Percentiles rank a stretch among this genome's conserved stretches.
Evolutionary conservation across 2,113 vertebrate species (phyloP).

Genomic region (Brachypodius melanocephalos): DNA sequence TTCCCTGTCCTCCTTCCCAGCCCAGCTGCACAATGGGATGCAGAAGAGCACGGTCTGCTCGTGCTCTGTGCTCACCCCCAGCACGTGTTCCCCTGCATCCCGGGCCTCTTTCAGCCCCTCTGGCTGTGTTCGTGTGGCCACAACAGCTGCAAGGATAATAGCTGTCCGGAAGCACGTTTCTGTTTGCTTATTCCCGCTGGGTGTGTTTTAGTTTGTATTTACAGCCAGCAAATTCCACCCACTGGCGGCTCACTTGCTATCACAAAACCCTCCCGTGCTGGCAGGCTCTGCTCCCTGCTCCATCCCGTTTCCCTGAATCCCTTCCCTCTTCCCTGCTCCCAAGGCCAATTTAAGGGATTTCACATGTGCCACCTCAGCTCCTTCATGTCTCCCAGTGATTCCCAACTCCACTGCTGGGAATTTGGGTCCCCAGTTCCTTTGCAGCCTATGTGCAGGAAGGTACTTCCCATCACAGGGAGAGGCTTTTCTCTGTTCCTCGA

Average conservation of each 20-base stretch:
- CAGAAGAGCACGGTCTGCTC: neutral
- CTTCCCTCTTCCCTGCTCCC: neutral
- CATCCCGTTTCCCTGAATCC: neutral
- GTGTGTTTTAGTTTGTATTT: neutral
- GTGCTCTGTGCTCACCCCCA: neutral
- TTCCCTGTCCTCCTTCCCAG: neutral
- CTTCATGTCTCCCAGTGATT: neutral
- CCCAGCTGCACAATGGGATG: accelerated
- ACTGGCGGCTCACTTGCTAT: neutral
- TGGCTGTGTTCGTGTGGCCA: accelerated
- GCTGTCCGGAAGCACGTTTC: neutral
- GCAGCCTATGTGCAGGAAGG: accelerated
- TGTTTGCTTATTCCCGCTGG: neutral
- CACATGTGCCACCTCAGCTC: neutral
- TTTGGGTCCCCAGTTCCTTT: neutral
- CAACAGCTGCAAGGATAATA: neutral
- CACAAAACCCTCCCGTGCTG: accelerated
- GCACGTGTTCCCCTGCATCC: accelerated
- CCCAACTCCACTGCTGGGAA: neutral
- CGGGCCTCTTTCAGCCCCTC: accelerated
- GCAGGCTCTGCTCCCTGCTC: neutral
- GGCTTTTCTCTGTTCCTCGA: neutral
- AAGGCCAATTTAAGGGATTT: neutral
- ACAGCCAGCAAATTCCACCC: neutral
- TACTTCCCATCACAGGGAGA: neutral